Conservation (phyloP, 2,888 invertebrate species). For the Drosophila mercatorum region DNA sequence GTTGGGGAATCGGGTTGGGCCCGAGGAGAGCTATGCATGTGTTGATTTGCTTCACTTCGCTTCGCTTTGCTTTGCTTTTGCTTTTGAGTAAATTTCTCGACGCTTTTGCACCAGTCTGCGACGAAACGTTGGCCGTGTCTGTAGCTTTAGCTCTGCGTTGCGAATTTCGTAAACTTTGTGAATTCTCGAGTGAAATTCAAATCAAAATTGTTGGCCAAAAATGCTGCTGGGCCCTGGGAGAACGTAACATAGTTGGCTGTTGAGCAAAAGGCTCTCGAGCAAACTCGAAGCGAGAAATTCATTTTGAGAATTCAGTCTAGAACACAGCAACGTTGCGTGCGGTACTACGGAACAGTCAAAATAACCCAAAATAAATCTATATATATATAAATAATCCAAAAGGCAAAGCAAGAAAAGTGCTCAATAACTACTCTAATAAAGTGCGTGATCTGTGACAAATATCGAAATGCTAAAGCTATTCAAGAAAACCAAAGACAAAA, state of each 20-base stretch:
- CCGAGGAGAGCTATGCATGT: background rate
- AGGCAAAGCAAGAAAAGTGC: background rate
- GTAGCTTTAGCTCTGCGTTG: background rate
- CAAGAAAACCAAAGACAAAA: slow-evolving; percentile 79
- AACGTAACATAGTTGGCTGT: slow-evolving; percentile 38
- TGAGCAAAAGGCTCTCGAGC: background rate
- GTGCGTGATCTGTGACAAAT: slow-evolving; percentile 1
- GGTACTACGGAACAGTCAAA: background rate
- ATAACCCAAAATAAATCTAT: background rate
- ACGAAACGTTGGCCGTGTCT: slow-evolving; percentile 48
- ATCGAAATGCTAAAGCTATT: slow-evolving; percentile 79
- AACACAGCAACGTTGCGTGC: slow-evolving; percentile 10
- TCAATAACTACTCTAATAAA: background rate
- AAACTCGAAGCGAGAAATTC: background rate
- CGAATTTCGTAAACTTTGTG: background rate
- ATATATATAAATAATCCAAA: background rate
- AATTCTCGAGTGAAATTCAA: background rate
- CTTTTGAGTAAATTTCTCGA: slow-evolving; percentile 55
- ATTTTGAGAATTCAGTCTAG: slow-evolving; percentile 1
- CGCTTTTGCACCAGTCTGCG: slow-evolving; percentile 61
- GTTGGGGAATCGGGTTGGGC: slow-evolving; percentile 10
- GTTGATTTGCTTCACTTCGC: slow-evolving; percentile 1
- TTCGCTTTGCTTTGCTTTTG: slow-evolving; percentile 16
- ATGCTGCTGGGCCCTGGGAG: slow-evolving; percentile 43
- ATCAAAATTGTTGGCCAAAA: slow-evolving; percentile 19